These are phyloP conservation scores for Micronycteris hirsuta DNA, from an alignment of 2,113 vertebrate genomes.

Conservation along the genomic window DNA sequence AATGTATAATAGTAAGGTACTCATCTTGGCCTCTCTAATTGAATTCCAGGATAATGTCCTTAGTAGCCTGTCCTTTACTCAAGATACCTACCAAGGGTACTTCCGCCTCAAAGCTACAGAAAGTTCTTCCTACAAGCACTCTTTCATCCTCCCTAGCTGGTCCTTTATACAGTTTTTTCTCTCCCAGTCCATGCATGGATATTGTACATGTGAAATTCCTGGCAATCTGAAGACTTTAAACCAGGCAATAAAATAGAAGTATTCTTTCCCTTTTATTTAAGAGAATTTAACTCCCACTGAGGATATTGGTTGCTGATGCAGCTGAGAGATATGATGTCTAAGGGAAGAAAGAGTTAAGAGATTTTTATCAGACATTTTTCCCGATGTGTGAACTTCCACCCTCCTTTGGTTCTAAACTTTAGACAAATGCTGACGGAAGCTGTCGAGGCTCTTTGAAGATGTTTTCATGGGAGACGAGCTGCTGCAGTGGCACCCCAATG, in stretches of 20 bases:
- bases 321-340: not conserved
- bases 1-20: not conserved
- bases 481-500: not conserved
- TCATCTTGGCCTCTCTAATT: not conserved
- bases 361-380: not conserved
- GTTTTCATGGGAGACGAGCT: not conserved
- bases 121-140: not conserved
- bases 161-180: not conserved
- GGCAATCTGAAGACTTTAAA: not conserved
- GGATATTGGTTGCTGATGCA: not conserved
- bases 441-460: constrained; percentile 50
- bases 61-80: not conserved
- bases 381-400: not conserved
- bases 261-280: not conserved
- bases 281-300: not conserved
- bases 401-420: not conserved
- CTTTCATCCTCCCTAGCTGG: not conserved
- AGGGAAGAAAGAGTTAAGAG: not conserved
- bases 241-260: not conserved
- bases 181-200: not conserved
- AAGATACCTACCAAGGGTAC: not conserved
- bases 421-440: not conserved
- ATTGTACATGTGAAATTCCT: not conserved
- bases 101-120: not conserved
- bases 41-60: not conserved